Evolutionary conservation across 1,140 invertebrate genomes (phyloP).

Genomic region (Pogonognathellus flavescens): DNA sequence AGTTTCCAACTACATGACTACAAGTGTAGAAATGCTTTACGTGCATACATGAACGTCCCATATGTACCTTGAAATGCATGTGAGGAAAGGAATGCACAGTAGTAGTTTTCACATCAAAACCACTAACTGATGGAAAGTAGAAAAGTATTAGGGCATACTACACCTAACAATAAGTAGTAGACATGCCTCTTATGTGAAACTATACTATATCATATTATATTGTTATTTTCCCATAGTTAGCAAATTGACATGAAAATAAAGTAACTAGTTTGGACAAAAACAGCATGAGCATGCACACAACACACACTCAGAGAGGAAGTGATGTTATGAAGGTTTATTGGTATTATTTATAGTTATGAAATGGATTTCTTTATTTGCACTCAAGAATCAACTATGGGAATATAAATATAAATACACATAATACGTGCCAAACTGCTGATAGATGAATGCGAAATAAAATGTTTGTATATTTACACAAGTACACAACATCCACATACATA

Average conservation of each 20-base stretch:
- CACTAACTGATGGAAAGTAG: too few relatives aligned
- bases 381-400: slow-evolving; percentile 3
- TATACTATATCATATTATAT: too few relatives aligned
- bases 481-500: too few relatives aligned
- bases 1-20: background rate
- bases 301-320: background rate
- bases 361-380: slow-evolving; percentile 36
- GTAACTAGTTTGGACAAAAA: background rate
- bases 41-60: background rate
- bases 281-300: background rate
- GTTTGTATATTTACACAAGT: too few relatives aligned
- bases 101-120: too few relatives aligned
- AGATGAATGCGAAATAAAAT: background rate
- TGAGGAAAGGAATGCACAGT: too few relatives aligned
- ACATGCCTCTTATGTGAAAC: too few relatives aligned
- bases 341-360: slow-evolving; percentile 28
- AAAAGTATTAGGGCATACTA: too few relatives aligned
- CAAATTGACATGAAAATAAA: too few relatives aligned
- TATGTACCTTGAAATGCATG: background rate
- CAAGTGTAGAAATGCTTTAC: background rate
- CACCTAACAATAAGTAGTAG: too few relatives aligned
- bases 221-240: too few relatives aligned
- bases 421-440: background rate
- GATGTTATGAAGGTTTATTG: slow-evolving; percentile 24
- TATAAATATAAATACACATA: background rate